phyloP scores from a whole-genome alignment of 2,888 invertebrate species.

The Sylvicola cinctus region DNA sequence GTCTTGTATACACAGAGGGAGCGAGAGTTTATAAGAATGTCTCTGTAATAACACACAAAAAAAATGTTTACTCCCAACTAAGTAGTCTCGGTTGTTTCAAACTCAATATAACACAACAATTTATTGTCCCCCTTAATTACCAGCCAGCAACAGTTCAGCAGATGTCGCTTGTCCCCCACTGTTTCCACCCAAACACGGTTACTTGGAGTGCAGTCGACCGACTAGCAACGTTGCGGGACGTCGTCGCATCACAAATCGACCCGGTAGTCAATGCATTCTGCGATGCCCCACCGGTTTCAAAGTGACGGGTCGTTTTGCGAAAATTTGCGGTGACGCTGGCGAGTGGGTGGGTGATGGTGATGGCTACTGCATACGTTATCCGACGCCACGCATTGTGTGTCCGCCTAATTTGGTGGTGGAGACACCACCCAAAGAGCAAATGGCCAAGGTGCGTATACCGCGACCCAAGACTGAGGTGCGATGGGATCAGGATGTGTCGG shows the following conservation, averaged over 20 bases:
- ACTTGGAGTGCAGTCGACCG: slow-evolving; percentile 25
- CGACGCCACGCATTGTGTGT: slow-evolving; percentile 29
- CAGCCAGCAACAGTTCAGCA: slow-evolving; percentile 9
- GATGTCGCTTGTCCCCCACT: slow-evolving; percentile 23
- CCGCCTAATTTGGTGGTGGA: slow-evolving; percentile 28
- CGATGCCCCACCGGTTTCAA: slow-evolving; percentile 21
- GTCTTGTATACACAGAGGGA: no score
- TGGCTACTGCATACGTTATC: slow-evolving; percentile 28
- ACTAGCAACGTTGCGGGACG: slow-evolving; percentile 16
- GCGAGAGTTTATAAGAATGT: no score
- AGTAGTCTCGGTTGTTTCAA: not conserved
- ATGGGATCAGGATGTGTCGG: slow-evolving; percentile 28
- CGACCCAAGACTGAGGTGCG: slow-evolving; percentile 31
- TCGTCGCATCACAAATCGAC: slow-evolving; percentile 21
- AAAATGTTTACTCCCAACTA: not conserved
- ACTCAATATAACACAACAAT: not conserved
- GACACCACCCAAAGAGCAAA: slow-evolving; percentile 23
- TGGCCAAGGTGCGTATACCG: slow-evolving; percentile 27
- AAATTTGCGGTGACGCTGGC: slow-evolving; percentile 25
- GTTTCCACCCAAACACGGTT: slow-evolving; percentile 26
- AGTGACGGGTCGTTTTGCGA: slow-evolving; percentile 25
- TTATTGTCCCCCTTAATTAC: slow-evolving; percentile 1
- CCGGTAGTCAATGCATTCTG: slow-evolving; percentile 28
- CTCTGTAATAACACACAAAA: not conserved
- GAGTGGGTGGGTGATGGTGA: slow-evolving; percentile 26